phyloP scores from a whole-genome alignment of 2,113 vertebrate species.

The Seriola quinqueradiata region DNA sequence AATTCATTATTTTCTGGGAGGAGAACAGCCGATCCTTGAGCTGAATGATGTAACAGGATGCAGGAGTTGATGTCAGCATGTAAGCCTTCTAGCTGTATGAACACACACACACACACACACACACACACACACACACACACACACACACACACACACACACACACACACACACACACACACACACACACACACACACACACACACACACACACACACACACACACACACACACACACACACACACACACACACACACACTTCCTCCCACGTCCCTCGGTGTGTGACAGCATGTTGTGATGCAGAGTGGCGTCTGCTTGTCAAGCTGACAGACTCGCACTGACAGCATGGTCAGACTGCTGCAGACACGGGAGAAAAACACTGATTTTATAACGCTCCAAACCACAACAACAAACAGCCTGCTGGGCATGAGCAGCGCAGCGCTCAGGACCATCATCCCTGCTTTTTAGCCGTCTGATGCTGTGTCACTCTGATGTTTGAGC shows the following conservation, averaged over 20 bases:
- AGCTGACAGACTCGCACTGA: constrained; percentile 77
- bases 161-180: constrained; percentile 23
- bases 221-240: constrained; percentile 24
- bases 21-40: constrained; percentile 21
- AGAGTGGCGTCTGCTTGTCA: constrained; percentile 81
- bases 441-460: constrained; percentile 38
- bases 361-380: constrained; percentile 66
- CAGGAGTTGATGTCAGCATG: constrained; percentile 69
- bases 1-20: constrained; percentile 35
- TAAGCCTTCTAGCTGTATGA: constrained; percentile 57
- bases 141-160: constrained; percentile 35
- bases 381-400: constrained; percentile 69
- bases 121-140: constrained; percentile 19
- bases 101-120: constrained; percentile 14
- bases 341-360: constrained; percentile 68
- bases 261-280: constrained; percentile 66
- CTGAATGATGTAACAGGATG: constrained; percentile 71
- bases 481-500: constrained; percentile 48
- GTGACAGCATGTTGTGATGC: constrained; percentile 78
- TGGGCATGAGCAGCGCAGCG: constrained; percentile 41
- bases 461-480: constrained; percentile 57
- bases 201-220: constrained; percentile 24
- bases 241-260: constrained; percentile 42
- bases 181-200: constrained; percentile 24
- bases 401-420: constrained; percentile 67